These are phyloP conservation scores for Euwallacea similis DNA, from an alignment of 1,140 invertebrate genomes.

Conservation along the genomic window DNA sequence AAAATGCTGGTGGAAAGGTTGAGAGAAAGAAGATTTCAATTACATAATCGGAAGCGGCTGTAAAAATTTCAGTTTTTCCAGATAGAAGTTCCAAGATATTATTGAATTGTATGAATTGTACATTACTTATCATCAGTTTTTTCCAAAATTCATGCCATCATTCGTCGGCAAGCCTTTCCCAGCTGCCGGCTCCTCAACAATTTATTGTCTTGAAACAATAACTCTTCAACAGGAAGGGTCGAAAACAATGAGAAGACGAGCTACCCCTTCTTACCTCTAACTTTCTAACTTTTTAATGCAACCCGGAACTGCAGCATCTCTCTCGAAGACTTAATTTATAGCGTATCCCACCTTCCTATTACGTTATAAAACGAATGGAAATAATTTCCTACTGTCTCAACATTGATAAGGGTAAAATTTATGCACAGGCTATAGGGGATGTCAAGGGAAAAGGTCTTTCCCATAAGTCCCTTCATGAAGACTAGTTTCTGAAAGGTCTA, in stretches of 20 bases:
- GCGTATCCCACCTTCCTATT: conserved; percentile 26
- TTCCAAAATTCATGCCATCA: no score
- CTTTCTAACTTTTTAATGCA: conserved; percentile 34
- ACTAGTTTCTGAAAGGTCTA: conserved; percentile 29
- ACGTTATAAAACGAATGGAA: conserved; percentile 27
- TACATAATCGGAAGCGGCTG: background rate
- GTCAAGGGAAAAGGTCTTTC: conserved; percentile 28
- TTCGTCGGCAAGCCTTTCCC: background rate
- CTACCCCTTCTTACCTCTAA: conserved; percentile 5
- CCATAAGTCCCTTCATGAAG: conserved; percentile 30
- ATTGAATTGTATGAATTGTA: no score
- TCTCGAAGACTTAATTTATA: conserved; percentile 26
- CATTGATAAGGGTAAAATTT: conserved; percentile 39
- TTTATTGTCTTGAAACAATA: background rate
- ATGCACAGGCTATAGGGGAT: conserved; percentile 6
- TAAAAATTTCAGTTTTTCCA: background rate
- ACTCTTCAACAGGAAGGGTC: background rate
- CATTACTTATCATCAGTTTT: no score
- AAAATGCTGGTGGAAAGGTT: no score
- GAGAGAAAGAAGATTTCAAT: no score
- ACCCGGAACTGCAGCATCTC: conserved; percentile 22
- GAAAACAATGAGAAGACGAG: background rate
- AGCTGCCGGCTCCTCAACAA: background rate
- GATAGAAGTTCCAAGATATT: no score
- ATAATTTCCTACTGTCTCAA: conserved; percentile 38